phyloP scores from a whole-genome alignment of 2,888 invertebrate genomes.

The Drosophila barbarae region DNA sequence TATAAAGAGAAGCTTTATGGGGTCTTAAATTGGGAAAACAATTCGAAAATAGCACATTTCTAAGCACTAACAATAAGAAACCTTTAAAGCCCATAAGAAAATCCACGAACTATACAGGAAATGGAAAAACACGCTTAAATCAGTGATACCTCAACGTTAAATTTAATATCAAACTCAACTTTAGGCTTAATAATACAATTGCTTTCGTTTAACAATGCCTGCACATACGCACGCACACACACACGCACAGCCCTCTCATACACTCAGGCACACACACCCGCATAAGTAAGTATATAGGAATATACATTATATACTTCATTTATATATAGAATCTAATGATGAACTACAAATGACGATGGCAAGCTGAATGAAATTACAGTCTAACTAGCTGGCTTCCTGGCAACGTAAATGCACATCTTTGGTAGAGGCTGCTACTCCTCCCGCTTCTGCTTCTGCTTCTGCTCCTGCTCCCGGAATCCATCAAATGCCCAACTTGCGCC shows the following conservation, averaged over 20 bases:
- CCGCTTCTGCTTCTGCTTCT: not conserved
- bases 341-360: conserved; percentile 22
- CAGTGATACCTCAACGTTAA: conserved; percentile 15
- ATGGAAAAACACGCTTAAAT: not conserved
- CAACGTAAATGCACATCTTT: conserved; percentile 23
- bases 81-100: not conserved
- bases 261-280: conserved; percentile 13
- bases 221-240: not conserved
- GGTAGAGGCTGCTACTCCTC: conserved; percentile 20
- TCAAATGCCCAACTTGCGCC: conserved; percentile 77
- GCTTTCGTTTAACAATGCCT: conserved; percentile 23
- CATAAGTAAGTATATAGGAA: conserved; percentile 20
- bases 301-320: conserved; percentile 10
- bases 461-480: conserved; percentile 24
- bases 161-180: conserved; percentile 27
- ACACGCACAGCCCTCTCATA: conserved; percentile 2
- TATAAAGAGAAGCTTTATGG: not conserved
- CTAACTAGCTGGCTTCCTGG: conserved; percentile 29
- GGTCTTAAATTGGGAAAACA: not conserved
- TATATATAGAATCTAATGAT: conserved; percentile 12
- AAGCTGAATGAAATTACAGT: conserved; percentile 22
- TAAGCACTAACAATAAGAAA: not conserved
- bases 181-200: conserved; percentile 28
- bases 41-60: not conserved
- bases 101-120: not conserved